A percentile compares a stretch with the other conserved stretches of the same genome.
phyloP scores from a whole-genome alignment of 2,888 invertebrate genomes.

The Cantharis lateralis region DNA sequence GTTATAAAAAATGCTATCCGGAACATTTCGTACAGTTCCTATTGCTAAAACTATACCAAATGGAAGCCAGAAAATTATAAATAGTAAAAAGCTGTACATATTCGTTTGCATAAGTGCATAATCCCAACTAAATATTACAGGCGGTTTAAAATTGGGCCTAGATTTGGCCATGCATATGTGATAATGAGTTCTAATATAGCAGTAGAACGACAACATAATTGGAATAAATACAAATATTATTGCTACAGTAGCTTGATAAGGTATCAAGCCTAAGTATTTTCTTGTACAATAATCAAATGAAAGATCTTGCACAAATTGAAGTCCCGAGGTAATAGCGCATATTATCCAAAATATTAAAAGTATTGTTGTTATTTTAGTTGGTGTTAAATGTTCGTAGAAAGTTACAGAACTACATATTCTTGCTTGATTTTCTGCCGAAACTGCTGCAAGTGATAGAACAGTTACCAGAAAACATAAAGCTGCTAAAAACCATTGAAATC shows the following conservation, averaged over 20 bases:
- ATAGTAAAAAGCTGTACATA: conserved; percentile 66
- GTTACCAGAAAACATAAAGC: conserved; percentile 70
- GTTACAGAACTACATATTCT: conserved; percentile 63
- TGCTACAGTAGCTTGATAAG: conserved; percentile 63
- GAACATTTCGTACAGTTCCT: conserved; percentile 58
- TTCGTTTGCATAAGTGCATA: conserved; percentile 66
- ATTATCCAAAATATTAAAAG: conserved; percentile 63
- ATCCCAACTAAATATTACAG: conserved; percentile 66
- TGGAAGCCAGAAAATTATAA: conserved; percentile 70
- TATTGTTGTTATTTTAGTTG: conserved; percentile 59
- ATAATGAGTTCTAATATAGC: conserved; percentile 59
- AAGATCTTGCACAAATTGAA: conserved; percentile 65
- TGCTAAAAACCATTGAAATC: conserved; percentile 69
- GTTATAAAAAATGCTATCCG: conserved; percentile 65
- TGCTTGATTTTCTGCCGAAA: conserved; percentile 70
- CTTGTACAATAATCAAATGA: conserved; percentile 74
- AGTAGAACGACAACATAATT: conserved; percentile 59
- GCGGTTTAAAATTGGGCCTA: conserved; percentile 65
- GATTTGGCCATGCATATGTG: conserved; percentile 60
- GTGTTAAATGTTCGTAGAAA: conserved; percentile 59
- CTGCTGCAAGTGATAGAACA: conserved; percentile 65
- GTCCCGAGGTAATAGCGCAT: conserved; percentile 60
- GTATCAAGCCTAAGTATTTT: conserved; percentile 59
- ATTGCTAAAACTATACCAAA: conserved; percentile 65
- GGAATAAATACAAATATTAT: conserved; percentile 66